Evolutionary conservation across 1,140 invertebrate genomes (phyloP).

Genomic region (Drosophila kanapiae): DNA sequence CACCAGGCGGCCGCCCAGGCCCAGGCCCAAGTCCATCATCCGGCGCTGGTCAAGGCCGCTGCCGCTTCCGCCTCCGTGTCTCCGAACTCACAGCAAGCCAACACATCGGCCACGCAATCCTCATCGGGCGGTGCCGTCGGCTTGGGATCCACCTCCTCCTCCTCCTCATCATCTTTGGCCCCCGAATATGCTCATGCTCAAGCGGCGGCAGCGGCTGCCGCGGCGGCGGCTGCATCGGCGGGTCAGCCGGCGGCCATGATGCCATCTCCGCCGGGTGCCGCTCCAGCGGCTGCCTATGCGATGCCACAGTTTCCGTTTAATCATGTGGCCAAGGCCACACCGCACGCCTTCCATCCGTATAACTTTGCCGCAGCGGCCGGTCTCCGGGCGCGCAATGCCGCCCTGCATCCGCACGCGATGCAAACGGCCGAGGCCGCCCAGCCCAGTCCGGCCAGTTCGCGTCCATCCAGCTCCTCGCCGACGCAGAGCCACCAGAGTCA

Average conservation of each 20-base stretch:
- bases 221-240: conserved; percentile 30
- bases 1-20: conserved; percentile 77
- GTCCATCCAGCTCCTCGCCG: conserved; percentile 86
- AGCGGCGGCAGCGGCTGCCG: conserved; percentile 56
- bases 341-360: conserved; percentile 82
- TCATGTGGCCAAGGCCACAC: conserved; percentile 84
- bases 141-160: neutral
- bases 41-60: conserved; percentile 87
- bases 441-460: conserved; percentile 87
- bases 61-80: conserved; percentile 34
- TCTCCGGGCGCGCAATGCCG: conserved; percentile 77
- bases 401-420: conserved; percentile 58
- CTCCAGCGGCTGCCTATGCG: conserved; percentile 63
- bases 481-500: conserved; percentile 82
- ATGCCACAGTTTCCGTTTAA: conserved; percentile 86
- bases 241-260: conserved; percentile 63
- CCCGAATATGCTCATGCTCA: conserved; percentile 39
- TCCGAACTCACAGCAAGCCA: conserved; percentile 36
- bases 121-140: conserved; percentile 7
- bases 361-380: conserved; percentile 79
- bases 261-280: conserved; percentile 85
- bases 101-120: conserved; percentile 59
- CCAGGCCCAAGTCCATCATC: conserved; percentile 79
- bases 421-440: conserved; percentile 56
- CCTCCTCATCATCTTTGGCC: conserved; percentile 24